These are phyloP conservation scores for Amblyraja radiata DNA, from an alignment of 2,797 vertebrate genomes.

Conservation along the genomic window DNA sequence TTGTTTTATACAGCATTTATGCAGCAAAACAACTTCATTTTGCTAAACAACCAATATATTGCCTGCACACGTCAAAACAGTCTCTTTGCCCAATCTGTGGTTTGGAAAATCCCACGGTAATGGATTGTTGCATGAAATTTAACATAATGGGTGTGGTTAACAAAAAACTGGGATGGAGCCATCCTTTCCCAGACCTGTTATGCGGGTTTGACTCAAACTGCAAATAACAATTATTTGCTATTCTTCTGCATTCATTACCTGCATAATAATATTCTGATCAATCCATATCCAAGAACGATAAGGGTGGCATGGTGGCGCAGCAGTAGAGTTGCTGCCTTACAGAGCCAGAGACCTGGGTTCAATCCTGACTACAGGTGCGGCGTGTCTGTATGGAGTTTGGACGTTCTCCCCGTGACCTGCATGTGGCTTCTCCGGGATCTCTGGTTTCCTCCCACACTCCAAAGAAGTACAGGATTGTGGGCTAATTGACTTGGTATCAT, in stretches of 20 bases:
- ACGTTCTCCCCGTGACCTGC: too few relatives aligned
- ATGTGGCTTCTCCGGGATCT: too few relatives aligned
- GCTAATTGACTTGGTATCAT: too few relatives aligned
- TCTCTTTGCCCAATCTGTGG: not conserved
- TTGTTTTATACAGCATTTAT: not conserved
- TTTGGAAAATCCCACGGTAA: not conserved
- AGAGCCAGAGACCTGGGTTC: too few relatives aligned
- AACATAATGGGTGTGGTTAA: not conserved
- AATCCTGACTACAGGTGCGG: too few relatives aligned
- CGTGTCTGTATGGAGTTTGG: too few relatives aligned
- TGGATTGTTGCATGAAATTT: not conserved
- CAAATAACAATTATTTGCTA: not conserved
- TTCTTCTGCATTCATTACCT: not conserved
- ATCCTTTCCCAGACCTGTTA: not conserved
- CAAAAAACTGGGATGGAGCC: not conserved
- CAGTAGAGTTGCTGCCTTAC: too few relatives aligned
- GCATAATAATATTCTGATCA: not conserved
- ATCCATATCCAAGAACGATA: too few relatives aligned
- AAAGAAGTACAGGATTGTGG: too few relatives aligned
- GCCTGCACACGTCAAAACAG: not conserved
- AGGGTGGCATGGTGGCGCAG: too few relatives aligned
- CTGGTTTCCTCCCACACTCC: too few relatives aligned
- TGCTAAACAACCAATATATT: not conserved
- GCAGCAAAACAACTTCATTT: not conserved
- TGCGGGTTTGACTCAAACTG: not conserved